Base-by-base conservation (phyloP, 2,113 vertebrate genomes). In the Chloebia gouldiae region DNA sequence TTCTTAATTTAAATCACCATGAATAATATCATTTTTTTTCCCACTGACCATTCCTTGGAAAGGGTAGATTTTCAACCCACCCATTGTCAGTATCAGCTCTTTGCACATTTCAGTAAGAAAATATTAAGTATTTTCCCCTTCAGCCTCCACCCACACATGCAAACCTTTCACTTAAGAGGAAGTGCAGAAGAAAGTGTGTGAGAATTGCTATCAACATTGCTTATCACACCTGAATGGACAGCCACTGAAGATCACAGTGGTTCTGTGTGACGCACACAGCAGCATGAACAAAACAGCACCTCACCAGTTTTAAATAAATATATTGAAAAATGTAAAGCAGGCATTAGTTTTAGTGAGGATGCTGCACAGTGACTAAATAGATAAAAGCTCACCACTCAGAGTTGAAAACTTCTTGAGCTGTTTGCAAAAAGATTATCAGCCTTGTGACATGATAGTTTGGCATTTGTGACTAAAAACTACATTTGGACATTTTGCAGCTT, bases 391-490 rank as follows among this genome's bases (percentile, higher is more conserved):
- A 4, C 44, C 4, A 0, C 37, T 91, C 33, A 40, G 66, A 69
- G 63, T 2, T 70, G 39, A 80, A 90, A 91, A 63, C n/a, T 51
- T 63, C 64, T 93, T 61, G 42, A 90, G 39, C 51, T 69, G 39
- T 56, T 94, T 68, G 53, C 57, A 77, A 76, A 95, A 93, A 56
- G 68, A 75, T 93, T 96, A 75, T 90, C 1, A 4, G 71, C 77
- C 79, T 90, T 75, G 82, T 93, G 86, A 90, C 92, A 83, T 45
- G 69, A 81, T 86, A 88, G 57, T 84, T 93, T 79, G 80, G 69
- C 80, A 96, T 88, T 95, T 95, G 80, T 31, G 56, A 91, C 86
- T 89, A 61, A 72, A 95, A 96, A 91, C 95, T 84, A 91, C 61
- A 81, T 79, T 60, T 75, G 94, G 90, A 88, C 69, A 83, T 90